Conservation (phyloP, 2,113 vertebrate species). For the Dicentrarchus labrax region DNA sequence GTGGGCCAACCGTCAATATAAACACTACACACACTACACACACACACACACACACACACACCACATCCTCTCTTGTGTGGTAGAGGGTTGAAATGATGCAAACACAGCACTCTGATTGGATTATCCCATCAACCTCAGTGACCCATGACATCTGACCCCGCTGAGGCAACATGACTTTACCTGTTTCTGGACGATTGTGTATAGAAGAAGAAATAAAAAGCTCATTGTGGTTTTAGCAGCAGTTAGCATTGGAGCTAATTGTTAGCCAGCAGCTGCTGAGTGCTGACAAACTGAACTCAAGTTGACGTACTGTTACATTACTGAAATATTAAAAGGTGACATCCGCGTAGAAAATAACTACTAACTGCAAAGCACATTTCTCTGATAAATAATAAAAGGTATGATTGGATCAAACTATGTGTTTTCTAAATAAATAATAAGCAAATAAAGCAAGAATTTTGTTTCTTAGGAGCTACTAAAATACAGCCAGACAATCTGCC, state of each 20-base stretch:
- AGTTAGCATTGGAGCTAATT: not conserved
- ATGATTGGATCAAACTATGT: no score
- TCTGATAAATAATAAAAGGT: no score
- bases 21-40: not conserved
- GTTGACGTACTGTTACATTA: no score
- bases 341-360: no score
- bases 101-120: not conserved
- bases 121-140: not conserved
- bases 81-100: constrained; percentile 2
- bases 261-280: not conserved
- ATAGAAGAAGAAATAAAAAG: not conserved
- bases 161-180: not conserved
- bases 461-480: no score
- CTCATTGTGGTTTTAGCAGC: not conserved
- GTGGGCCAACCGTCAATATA: constrained; percentile 21
- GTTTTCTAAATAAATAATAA: no score
- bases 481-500: no score
- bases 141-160: not conserved
- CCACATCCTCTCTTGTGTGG: constrained; percentile 63
- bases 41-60: constrained; percentile 16
- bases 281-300: no score
- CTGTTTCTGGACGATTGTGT: not conserved
- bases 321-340: no score
- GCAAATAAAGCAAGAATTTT: no score
- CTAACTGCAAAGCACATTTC: no score